Percentiles rank a stretch among this genome's conserved stretches.
These are phyloP conservation scores for Drosophila auraria DNA, from an alignment of 1,140 invertebrate species.

Conservation along the genomic window DNA sequence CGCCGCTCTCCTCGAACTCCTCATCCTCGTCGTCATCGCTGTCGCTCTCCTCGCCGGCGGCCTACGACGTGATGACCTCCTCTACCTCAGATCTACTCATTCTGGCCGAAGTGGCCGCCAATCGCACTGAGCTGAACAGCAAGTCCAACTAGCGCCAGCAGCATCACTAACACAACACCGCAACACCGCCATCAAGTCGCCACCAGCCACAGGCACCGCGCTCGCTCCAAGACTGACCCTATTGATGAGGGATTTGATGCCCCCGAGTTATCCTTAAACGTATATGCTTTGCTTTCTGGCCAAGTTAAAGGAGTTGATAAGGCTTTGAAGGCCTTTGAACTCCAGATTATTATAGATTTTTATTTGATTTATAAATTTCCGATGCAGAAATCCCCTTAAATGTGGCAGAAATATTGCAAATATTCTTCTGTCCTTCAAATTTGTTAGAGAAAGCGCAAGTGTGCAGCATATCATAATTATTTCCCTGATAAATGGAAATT, in stretches of 20 bases:
- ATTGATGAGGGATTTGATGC: too few species aligned
- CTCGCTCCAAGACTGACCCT: not conserved
- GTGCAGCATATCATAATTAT: slow-evolving; percentile 4
- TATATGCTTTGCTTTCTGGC: not conserved
- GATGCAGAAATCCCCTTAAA: not conserved
- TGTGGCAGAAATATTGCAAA: slow-evolving; percentile 3
- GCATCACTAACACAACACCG: slow-evolving; percentile 21
- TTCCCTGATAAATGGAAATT: not conserved
- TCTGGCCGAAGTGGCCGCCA: slow-evolving; percentile 83
- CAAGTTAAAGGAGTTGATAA: not conserved
- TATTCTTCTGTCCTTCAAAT: not conserved
- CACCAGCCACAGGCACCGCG: slow-evolving; percentile 1
- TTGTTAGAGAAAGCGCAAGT: not conserved
- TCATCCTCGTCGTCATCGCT: slow-evolving; percentile 36
- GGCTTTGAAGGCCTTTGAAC: not conserved
- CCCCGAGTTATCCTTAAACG: too few species aligned
- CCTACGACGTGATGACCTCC: slow-evolving; percentile 68
- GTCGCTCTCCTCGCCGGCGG: slow-evolving; percentile 27
- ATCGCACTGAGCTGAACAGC: slow-evolving; percentile 78
- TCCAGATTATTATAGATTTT: not conserved
- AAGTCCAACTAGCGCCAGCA: slow-evolving; percentile 64
- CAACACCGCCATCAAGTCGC: slow-evolving; percentile 10
- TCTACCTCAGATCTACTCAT: slow-evolving; percentile 85
- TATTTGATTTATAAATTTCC: not conserved
- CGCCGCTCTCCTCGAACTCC: slow-evolving; percentile 47